Evolutionary conservation across 1,140 invertebrate species (phyloP), one percentile per base, ranked within the genome.

Genomic region (Campoletis sonorensis): DNA sequence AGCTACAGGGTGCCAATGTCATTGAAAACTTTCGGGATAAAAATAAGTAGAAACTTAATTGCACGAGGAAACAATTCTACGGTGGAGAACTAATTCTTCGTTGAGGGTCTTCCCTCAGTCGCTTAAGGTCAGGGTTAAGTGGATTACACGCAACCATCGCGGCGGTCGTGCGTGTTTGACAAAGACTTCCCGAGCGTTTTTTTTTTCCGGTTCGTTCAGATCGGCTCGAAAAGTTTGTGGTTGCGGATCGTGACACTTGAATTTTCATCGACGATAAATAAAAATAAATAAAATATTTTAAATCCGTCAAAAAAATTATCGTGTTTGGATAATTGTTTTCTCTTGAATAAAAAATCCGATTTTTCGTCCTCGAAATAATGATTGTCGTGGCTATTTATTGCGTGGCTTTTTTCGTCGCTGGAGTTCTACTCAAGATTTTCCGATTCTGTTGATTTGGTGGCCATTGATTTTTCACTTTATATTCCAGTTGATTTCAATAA

Each of bases 381-480:
- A 91, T 92, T 81, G 87, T 90, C 80, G 90, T 91, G 61, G 91
- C 91, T 1, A 92, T 92, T 79, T 92, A 92, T 79, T 91, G 91
- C 82, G 87, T 87, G 72, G 89, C 88, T 18, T 91, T 92, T 81
- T 82, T 91, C 85, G 88, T 91, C 33, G 88, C 88, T 37, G 90
- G 89, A 11, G 82, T 92, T 58, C 84, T 92, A 0, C 82, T 92
- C 58, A 91, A 90, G 81, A 89, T 92, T 78, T 91, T 91, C 79
- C 86, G 87, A 33, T 88, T 89, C 79, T 89, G 87, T 77, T 91
- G 85, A 89, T 82, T 75, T 40, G 40, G 40, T 45, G 40, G 40
- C 40, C n/a, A n/a, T n/a, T n/a, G n/a, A n/a, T n/a, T n/a, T n/a
- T n/a, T n/a, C n/a, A 13, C 5, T 13, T 45, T 13, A 45, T 11